phyloP scores from a whole-genome alignment of 2,888 invertebrate genomes.

The Amphipoea oculea region DNA sequence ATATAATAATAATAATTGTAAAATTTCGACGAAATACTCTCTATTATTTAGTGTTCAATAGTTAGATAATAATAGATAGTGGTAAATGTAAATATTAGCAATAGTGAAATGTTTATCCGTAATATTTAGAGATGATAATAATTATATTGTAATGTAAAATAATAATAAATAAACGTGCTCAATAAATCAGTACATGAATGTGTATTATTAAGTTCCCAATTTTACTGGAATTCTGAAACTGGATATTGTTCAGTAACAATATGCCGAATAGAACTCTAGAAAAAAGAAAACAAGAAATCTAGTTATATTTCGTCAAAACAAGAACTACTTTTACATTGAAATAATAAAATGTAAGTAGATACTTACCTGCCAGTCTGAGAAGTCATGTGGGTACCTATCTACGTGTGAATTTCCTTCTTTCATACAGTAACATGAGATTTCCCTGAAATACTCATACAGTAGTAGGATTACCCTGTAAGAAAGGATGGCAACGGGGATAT shows the following conservation, averaged over 20 bases:
- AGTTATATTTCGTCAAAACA: neutral
- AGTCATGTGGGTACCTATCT: neutral
- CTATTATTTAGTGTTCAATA: conserved; percentile 72
- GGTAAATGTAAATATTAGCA: conserved; percentile 66
- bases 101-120: conserved; percentile 72
- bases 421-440: neutral
- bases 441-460: neutral
- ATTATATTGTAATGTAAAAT: conserved; percentile 65
- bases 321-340: neutral
- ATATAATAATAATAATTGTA: conserved; percentile 43
- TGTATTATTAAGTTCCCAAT: conserved; percentile 34
- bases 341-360: neutral
- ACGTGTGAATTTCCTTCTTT: neutral
- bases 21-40: conserved; percentile 60
- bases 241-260: neutral
- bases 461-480: neutral
- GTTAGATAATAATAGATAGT: conserved; percentile 63
- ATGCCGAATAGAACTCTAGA: neutral
- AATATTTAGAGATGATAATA: conserved; percentile 66
- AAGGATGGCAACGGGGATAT: too few relatives aligned
- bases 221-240: neutral
- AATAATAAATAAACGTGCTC: conserved; percentile 75
- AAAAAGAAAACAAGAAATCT: neutral
- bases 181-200: conserved; percentile 66
- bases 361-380: neutral